phyloP scores from a whole-genome alignment of 2,888 invertebrate species.

The Phyllotreta striolata region DNA sequence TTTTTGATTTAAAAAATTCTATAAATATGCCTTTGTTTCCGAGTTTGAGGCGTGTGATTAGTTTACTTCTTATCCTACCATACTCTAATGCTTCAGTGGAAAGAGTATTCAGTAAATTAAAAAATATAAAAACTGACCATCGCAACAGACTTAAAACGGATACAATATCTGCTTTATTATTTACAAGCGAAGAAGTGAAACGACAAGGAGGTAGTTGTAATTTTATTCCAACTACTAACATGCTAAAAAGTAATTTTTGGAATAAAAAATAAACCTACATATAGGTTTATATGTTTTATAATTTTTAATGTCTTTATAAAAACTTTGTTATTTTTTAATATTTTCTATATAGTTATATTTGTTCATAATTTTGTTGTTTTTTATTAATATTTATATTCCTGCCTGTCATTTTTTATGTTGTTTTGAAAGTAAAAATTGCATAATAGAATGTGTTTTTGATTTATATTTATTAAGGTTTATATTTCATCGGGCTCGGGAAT shows the following conservation, averaged over 20 bases:
- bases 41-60: neutral
- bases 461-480: neutral
- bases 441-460: neutral
- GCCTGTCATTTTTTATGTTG: neutral
- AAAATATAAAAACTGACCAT: neutral
- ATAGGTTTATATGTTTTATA: neutral
- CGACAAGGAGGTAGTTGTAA: neutral
- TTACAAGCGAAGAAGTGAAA: constrained; percentile 19
- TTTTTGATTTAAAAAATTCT: neutral
- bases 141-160: neutral
- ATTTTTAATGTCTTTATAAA: no score
- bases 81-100: neutral
- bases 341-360: no score
- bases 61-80: neutral
- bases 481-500: neutral
- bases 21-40: neutral
- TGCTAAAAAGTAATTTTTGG: neutral
- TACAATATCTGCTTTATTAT: neutral
- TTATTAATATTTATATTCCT: neutral
- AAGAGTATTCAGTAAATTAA: neutral
- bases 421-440: neutral
- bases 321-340: no score
- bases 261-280: neutral
- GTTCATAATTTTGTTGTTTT: no score
- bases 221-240: neutral